Base-by-base conservation (phyloP, 2,113 vertebrate genomes). In the Podilymbus podiceps region DNA sequence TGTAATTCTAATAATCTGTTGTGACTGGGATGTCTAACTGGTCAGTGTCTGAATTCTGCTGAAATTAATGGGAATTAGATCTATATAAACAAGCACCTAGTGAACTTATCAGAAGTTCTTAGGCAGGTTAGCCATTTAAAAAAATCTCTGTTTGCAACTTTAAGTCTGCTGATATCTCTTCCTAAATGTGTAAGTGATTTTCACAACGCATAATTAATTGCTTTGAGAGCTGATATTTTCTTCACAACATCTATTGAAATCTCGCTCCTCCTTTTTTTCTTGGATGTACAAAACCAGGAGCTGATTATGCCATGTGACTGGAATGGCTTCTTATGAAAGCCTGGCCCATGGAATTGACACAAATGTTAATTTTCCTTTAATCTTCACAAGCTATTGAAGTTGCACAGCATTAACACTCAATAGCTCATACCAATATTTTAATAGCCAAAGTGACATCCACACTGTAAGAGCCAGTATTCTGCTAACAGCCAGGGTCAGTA, bases 361-460 rank as follows among this genome's bases (percentile, higher is more conserved):
- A 72, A 68, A 72, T 55, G 46, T 60, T 87, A 81, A 84, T 86
- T 73, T 94, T 96, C 77, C 71, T 94, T 93, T 92, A 78, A 93
- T 92, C n/a, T 87, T 81, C 76, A 84, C 24, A 63, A 81, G n/a
- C 56, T 68, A 84, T 94, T 92, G 88, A 86, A 81, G 83, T 84
- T 90, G 64, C 38, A 68, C 12, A 68, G 28, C 23, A 44, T 52
- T 94, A 88, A 25, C 63, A 90, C 56, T 90, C 84, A 74, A 90
- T 87, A 72, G 33, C 31, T 93, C 83, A 92, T 90, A 84, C 8
- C n/a, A 89, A 33, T n/a, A 64, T 89, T 95, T 88, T 86, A 95
- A 90, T 88, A 94, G 55, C 55, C 63, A 73, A 88, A 85, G 52
- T 60, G 62, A 81, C 86, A 90, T 67, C 60, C 60, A 78, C 24